Evolutionary conservation across 2,888 invertebrate genomes (phyloP), one percentile per base, ranked within the genome.

Genomic region (Oasisia sp.): DNA sequence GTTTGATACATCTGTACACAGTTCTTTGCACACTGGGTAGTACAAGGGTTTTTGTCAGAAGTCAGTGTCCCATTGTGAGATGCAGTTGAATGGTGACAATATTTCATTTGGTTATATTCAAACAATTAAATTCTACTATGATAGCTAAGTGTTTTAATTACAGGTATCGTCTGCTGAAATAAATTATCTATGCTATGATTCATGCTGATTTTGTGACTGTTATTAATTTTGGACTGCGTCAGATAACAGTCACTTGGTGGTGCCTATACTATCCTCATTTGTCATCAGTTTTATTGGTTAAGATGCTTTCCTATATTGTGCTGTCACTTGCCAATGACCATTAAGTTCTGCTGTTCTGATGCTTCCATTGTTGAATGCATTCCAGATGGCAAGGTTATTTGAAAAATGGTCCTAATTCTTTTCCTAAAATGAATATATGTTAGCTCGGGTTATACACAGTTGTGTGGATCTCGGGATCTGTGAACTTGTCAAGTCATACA

Each of bases 181-280:
- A 74, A 74, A 74, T 74, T 74, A 74, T 74, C 74, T 74, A 74
- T 74, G 74, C 74, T 27, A n/a, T 74, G 27, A 27, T 74, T 19
- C 74, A 74, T n/a, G 74, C 74, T 19, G 74, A 74, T 74, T 74
- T 74, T 74, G 19, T 74, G 74, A 74, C 74, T 74, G 74, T 74
- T 74, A 74, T 74, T n/a, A 74, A 74, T 74, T 74, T 74, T 19
- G 27, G 27, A 74, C 19, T 27, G 74, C 27, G 74, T 27, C 74
- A n/a, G 7, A 7, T 74, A 74, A n/a, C 74, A 74, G 74, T 74
- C 27, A 74, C 74, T 74, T 74, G 74, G 74, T 74, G 74, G 74
- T 7, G 74, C 74, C 74, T 27, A 19, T 74, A 27, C 2, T 74
- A 27, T n/a, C n/a, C 74, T 27, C 74, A 27, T 74, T 74, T n/a